Evolutionary conservation across 2,113 vertebrate genomes (phyloP).

Genomic region (Tympanuchus pallidicinctus): DNA sequence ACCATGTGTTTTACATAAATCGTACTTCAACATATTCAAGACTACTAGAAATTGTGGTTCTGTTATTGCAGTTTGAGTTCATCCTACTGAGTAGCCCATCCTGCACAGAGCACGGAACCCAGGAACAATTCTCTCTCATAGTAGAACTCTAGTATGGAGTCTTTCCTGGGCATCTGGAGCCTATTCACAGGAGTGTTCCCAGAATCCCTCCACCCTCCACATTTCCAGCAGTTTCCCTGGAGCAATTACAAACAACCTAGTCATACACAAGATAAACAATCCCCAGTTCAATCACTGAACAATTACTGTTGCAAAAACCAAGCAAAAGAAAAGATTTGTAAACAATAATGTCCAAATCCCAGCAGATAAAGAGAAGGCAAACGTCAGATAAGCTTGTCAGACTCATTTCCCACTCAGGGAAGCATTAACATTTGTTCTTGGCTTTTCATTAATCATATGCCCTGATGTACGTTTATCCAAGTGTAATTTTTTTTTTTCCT

Average conservation of each 20-base stretch:
- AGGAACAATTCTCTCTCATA: neutral
- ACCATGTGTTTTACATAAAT: neutral
- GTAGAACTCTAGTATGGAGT: neutral
- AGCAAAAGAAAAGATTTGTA: neutral
- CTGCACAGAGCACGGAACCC: neutral
- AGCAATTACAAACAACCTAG: neutral
- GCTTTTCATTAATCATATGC: neutral
- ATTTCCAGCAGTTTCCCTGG: neutral
- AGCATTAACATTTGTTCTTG: neutral
- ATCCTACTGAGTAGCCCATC: neutral
- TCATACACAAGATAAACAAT: neutral
- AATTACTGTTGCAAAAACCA: conserved; percentile 22
- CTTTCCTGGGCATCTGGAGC: neutral
- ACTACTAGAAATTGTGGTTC: neutral
- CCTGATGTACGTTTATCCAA: neutral
- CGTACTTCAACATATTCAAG: neutral
- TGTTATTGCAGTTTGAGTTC: neutral
- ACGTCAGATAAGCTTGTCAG: neutral
- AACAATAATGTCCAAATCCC: neutral
- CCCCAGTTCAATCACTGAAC: conserved; percentile 5
- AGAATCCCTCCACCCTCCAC: neutral
- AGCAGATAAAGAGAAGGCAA: neutral
- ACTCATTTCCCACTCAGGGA: neutral
- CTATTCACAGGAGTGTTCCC: neutral
- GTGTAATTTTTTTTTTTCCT: neutral